Base-by-base conservation (phyloP, 2,888 invertebrate genomes). In the Drosophila anomelani region DNA sequence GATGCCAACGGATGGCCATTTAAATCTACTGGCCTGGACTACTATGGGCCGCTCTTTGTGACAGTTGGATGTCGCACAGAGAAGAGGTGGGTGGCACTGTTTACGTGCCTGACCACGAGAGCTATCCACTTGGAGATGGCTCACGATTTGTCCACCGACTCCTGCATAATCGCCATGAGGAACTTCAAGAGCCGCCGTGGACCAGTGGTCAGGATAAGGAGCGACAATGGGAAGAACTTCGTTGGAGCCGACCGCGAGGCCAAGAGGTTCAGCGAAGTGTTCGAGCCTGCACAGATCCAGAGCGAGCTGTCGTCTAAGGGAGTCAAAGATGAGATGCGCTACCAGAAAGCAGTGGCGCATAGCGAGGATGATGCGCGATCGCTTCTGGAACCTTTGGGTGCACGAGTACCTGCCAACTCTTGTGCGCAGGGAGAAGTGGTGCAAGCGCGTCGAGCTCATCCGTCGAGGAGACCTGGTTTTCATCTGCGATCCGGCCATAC, bases 11-110 rank as follows among this genome's bases (percentile, higher is more conserved):
- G 41, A 53, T 60, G 72, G 7, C 77, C 75, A 2, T 79, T 81
- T 47, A 77, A 70, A 10, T 77, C 60, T 20, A 72, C 68, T 1
- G 77, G 72, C 15, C 43, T 81, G 17, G 78, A 81, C 20, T 80
- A 72, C 41, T 83, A 79, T 49, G 77, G 75, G 2, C 77, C 78
- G 20, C 34, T 80, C 6, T 17, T 49, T 12, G 69, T 72, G 5
- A 68, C 58, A 13, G 55, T 77, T 29, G 71, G 77, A 15, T 49
- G 68, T 46, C 62, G 63, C 5, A 51, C 56, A 8, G 75, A 78
- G 38, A 82, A 82, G n/a, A n/a, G n/a, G n/a, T n/a, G n/a, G n/a
- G n/a, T n/a, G n/a, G 78, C 76, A 5, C 29, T 77, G 12, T 78
- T 81, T 7, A 81, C 78, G 0, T 80, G 76, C 53, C 51, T 80